Evolutionary conservation across 2,113 vertebrate species (phyloP).

Genomic region (Thamnaconus septentrionalis): DNA sequence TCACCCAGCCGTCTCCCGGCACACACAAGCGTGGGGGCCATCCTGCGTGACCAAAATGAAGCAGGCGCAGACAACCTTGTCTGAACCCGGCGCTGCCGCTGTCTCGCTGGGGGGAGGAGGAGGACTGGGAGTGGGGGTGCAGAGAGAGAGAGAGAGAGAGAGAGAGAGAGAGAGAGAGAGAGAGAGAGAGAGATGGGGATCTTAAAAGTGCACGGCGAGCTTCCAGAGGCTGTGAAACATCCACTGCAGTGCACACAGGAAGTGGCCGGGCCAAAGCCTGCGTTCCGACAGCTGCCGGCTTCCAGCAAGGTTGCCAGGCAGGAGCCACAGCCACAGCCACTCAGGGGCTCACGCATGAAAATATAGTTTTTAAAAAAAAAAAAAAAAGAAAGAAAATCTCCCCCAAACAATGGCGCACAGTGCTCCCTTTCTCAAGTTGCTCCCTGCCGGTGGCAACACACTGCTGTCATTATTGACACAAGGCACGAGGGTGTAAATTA

Average conservation of each 20-base stretch:
- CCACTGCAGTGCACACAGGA: slow-evolving; percentile 60
- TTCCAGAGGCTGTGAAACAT: slow-evolving; percentile 66
- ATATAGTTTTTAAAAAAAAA: no score
- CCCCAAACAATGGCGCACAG: no score
- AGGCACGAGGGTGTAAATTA: background rate
- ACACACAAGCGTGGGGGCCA: slow-evolving; percentile 63
- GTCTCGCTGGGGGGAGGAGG: slow-evolving; percentile 44
- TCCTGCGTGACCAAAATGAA: slow-evolving; percentile 66
- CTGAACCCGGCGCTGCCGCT: slow-evolving; percentile 46
- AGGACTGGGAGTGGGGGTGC: background rate
- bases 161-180: slow-evolving; percentile 25
- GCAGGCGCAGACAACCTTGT: slow-evolving; percentile 59
- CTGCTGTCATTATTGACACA: background rate
- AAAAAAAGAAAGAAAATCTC: no score
- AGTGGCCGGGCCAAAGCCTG: slow-evolving; percentile 56
- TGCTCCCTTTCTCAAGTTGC: no score
- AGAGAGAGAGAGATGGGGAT: slow-evolving; percentile 26
- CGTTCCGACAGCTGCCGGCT: slow-evolving; percentile 55
- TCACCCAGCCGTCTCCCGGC: slow-evolving; percentile 28
- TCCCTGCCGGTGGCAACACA: background rate
- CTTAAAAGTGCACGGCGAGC: slow-evolving; percentile 24
- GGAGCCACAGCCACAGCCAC: no score
- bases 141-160: background rate
- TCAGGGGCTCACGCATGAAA: no score
- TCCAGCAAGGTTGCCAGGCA: slow-evolving; percentile 48